These are phyloP conservation scores for Emberiza fucata DNA, from an alignment of 2,113 vertebrate genomes.

Conservation along the genomic window DNA sequence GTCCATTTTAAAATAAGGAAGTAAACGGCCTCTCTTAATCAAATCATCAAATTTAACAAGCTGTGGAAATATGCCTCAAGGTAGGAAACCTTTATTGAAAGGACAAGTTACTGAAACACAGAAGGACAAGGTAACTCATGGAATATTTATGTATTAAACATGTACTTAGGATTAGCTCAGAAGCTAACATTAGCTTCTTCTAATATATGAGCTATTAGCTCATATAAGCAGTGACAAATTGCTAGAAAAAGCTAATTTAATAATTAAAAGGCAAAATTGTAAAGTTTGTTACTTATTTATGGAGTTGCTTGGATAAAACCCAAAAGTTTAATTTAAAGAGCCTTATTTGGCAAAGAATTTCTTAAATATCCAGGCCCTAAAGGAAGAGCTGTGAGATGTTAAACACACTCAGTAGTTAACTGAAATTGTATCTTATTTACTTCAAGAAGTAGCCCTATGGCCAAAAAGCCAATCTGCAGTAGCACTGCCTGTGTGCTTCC, in stretches of 20 bases:
- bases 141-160: not conserved
- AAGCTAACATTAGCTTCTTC: not conserved
- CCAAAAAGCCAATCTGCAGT: not conserved
- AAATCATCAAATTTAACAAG: not conserved
- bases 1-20: not conserved
- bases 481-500: not conserved
- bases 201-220: not conserved
- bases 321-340: not conserved
- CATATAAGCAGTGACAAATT: not conserved
- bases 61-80: not conserved
- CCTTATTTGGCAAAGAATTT: not conserved
- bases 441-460: not conserved
- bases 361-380: not conserved
- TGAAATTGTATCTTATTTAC: not conserved
- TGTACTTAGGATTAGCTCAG: not conserved
- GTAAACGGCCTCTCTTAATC: not conserved
- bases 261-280: not conserved
- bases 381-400: not conserved
- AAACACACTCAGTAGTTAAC: not conserved
- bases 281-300: not conserved
- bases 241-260: not conserved
- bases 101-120: not conserved
- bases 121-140: not conserved
- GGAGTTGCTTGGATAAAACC: not conserved
- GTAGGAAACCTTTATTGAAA: not conserved